Conservation (phyloP, 2,797 vertebrate species). For the Acanthurus lineatus region DNA sequence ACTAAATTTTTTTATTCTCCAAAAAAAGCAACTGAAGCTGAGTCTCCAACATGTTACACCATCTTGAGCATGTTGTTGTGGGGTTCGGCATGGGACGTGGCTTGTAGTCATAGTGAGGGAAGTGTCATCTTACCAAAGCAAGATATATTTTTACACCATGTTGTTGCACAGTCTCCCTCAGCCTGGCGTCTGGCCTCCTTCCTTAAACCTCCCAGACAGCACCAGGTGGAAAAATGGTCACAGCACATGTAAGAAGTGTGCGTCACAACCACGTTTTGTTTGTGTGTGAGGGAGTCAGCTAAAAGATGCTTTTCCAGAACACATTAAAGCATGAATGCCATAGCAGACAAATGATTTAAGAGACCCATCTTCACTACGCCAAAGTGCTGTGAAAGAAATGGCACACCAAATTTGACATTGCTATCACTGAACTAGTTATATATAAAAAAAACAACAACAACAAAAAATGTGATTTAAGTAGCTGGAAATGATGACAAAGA, state of each 20-base stretch:
- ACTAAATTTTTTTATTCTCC: neutral
- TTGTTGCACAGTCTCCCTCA: slow-evolving; percentile 66
- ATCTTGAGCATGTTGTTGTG: slow-evolving; percentile 62
- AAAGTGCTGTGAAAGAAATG: slow-evolving; percentile 15
- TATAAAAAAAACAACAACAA: too few species aligned
- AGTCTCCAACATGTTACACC: slow-evolving; percentile 46
- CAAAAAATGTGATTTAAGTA: neutral
- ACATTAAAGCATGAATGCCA: slow-evolving; percentile 5
- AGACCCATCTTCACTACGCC: neutral
- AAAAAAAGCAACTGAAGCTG: neutral
- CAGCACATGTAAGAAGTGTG: slow-evolving; percentile 30
- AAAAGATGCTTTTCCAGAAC: slow-evolving; percentile 23
- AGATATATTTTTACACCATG: slow-evolving; percentile 80
- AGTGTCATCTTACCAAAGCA: slow-evolving; percentile 77
- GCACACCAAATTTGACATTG: slow-evolving; percentile 10
- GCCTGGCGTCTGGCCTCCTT: slow-evolving; percentile 37
- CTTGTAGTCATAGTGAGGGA: slow-evolving; percentile 59
- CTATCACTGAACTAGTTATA: neutral
- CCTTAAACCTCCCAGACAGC: slow-evolving; percentile 11
- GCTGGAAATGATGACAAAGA: neutral
- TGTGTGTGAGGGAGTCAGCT: slow-evolving; percentile 5
- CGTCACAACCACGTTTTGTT: slow-evolving; percentile 43
- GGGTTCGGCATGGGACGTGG: slow-evolving; percentile 38
- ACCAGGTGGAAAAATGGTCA: slow-evolving; percentile 14
- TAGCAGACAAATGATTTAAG: neutral